A percentile compares a stretch with the other conserved stretches of the same genome.
These are phyloP conservation scores for Paradoxurus hermaphroditus DNA, from an alignment of 2,113 vertebrate species.

Conservation along the genomic window DNA sequence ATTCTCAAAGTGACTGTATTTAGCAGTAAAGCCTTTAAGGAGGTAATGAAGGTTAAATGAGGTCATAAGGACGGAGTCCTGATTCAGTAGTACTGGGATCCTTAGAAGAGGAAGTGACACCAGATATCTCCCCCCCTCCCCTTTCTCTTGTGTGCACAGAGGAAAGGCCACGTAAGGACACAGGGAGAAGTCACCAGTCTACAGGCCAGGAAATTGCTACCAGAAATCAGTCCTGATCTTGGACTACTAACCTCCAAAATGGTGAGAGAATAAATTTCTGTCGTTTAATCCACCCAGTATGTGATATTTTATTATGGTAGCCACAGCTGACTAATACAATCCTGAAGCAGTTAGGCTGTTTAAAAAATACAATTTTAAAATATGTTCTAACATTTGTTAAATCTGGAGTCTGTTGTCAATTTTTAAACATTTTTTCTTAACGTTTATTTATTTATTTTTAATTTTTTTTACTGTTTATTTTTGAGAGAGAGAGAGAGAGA, in stretches of 20 bases:
- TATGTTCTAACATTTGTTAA: neutral
- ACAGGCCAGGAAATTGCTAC: neutral
- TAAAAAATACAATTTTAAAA: neutral
- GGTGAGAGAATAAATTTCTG: neutral
- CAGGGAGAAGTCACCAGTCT: neutral
- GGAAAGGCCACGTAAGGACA: neutral
- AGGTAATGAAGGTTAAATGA: neutral
- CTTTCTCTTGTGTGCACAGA: neutral
- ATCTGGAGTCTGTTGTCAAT: neutral
- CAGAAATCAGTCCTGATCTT: neutral
- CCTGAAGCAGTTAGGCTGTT: constrained; percentile 88
- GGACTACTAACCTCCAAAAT: neutral
- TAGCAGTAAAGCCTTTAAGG: neutral
- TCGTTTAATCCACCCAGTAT: neutral
- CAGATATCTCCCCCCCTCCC: neutral
- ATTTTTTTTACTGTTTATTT: no score
- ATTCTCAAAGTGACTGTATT: neutral
- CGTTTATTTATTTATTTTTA: no score
- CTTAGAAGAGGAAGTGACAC: constrained; percentile 66
- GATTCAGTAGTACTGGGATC: constrained; percentile 79
- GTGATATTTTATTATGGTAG: neutral
- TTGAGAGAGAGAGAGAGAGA: no score
- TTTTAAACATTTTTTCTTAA: no score
- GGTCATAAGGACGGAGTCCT: constrained; percentile 88
- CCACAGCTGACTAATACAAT: constrained; percentile 46